Base-by-base conservation (phyloP, 1,140 invertebrate species). In the Drosophila kikkawai region DNA sequence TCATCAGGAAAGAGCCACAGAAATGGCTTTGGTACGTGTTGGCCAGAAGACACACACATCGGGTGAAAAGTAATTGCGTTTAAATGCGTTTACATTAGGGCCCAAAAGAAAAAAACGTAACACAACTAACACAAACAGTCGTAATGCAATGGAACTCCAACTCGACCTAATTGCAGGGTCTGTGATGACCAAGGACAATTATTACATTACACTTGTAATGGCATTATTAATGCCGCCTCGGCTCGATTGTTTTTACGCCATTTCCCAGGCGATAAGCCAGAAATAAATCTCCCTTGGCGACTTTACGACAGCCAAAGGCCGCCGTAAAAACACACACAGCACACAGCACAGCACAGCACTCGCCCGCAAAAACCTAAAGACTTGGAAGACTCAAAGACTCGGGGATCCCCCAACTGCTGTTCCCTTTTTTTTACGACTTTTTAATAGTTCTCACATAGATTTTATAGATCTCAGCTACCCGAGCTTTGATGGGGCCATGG, bases 391-490 rank as follows among this genome's bases (percentile, higher is more conserved):
- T 29, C 39, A 19, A 53, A 34, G 50, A 17, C 50, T 22, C 12
- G 5, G n/a, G 32, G 19, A 55, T 37, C 34, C 36, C 53, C 61
- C 41, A 13, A 29, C 44, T 44, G 22, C 29, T 59, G 26, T 69
- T 41, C 36, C 22, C 39, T 65, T 73, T 87, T 92, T 75, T 91
- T 92, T 92, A 92, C 91, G 84, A 83, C 82, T 91, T 92, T 92
- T 92, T 92, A 92, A 92, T 92, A 92, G 87, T 92, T 92, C 82
- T 91, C 91, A 91, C 91, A 92, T 91, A 84, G 83, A 85, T 85
- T 88, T 88, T 91, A 88, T 90, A 90, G 86, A 86, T 90, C 80
- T 74, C 65, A 60, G 76, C 39, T 36, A 60, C 68, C 67, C 37
- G 19, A 37, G 63, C 78, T 81, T 80, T 79, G 75, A 80, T 75